These are phyloP conservation scores for Vicugna pacos DNA, from an alignment of 2,113 vertebrate genomes.

Conservation along the genomic window DNA sequence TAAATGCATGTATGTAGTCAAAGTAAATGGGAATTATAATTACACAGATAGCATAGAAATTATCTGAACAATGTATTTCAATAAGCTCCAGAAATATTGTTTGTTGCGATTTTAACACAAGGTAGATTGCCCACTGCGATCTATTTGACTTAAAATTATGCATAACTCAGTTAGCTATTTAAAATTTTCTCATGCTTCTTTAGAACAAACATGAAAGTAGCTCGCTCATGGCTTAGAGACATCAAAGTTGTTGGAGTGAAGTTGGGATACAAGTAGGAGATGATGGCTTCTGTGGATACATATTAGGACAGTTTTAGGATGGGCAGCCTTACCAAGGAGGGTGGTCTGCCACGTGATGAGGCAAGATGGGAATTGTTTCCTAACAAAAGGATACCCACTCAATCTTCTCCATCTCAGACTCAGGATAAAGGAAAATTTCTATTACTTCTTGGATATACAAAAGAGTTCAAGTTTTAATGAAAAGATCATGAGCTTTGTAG, in stretches of 20 bases:
- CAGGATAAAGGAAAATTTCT: neutral
- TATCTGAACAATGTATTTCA: slow-evolving; percentile 15
- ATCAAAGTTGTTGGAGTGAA: neutral
- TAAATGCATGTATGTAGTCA: slow-evolving; percentile 3
- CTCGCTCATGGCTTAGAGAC: neutral
- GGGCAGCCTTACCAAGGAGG: neutral
- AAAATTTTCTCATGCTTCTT: neutral
- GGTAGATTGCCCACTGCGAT: neutral
- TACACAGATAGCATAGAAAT: neutral
- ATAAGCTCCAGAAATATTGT: neutral
- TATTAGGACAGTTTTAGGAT: neutral
- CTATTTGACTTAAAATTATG: neutral
- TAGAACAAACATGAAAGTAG: slow-evolving; percentile 8
- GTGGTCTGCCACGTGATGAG: neutral
- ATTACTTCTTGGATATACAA: neutral
- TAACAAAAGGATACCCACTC: neutral
- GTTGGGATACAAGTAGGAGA: neutral
- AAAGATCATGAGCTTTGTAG: neutral
- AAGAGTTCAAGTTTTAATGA: neutral
- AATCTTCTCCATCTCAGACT: neutral
- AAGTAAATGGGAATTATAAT: slow-evolving; percentile 20
- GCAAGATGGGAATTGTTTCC: neutral
- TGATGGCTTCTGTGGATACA: neutral
- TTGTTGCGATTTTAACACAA: neutral
- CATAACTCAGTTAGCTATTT: neutral